phyloP scores from a whole-genome alignment of 2,888 invertebrate species.

The Himalopsyche kuldschensis region DNA sequence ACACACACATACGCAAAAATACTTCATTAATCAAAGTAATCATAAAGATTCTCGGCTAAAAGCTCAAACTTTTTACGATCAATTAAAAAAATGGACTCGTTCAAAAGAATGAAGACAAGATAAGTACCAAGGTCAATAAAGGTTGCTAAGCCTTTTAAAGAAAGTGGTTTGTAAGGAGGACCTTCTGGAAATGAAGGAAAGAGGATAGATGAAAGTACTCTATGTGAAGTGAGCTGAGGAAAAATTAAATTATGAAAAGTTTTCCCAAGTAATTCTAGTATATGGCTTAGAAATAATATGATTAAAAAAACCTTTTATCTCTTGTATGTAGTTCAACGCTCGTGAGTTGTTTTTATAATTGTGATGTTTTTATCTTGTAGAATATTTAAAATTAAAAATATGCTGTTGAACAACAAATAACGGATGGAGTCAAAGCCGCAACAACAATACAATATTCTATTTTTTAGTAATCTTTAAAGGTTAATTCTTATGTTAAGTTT shows the following conservation, averaged over 20 bases:
- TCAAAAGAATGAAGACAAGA: neutral
- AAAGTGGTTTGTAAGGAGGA: conserved; percentile 5
- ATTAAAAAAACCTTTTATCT: neutral
- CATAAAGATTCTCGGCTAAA: neutral
- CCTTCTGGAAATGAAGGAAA: neutral
- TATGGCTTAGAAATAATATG: neutral
- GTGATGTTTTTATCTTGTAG: no score
- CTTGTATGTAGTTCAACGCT: no score
- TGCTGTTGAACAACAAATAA: no score
- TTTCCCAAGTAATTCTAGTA: neutral
- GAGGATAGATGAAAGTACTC: neutral
- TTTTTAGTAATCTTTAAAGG: no score
- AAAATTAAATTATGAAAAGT: neutral
- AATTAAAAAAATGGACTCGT: conserved; percentile 15
- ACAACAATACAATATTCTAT: no score
- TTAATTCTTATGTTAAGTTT: no score
- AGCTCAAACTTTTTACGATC: neutral
- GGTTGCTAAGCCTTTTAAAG: conserved; percentile 17
- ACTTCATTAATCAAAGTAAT: neutral
- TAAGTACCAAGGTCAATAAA: conserved; percentile 17
- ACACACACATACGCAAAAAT: neutral
- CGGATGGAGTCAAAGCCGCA: no score
- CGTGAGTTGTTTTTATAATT: no score
- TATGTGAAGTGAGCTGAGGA: neutral
- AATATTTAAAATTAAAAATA: no score